A percentile compares a stretch with the other conserved stretches of the same genome.
phyloP scores from a whole-genome alignment of 1,140 invertebrate genomes.

The Penaeus indicus region DNA sequence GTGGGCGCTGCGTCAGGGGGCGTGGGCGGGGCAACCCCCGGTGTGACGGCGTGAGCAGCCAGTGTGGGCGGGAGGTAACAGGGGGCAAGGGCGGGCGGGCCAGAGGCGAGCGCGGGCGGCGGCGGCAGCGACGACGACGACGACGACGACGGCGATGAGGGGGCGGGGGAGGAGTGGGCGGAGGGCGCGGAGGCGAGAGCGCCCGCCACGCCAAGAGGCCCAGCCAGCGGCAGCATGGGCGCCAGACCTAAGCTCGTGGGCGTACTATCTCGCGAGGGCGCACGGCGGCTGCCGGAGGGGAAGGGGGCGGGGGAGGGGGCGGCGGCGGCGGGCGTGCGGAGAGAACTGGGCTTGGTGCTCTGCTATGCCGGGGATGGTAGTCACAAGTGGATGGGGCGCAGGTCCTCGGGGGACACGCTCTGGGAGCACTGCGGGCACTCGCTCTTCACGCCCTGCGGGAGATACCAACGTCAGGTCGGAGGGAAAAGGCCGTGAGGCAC shows the following conservation, averaged over 20 bases:
- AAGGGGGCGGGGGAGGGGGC: not conserved
- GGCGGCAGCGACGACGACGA: no score
- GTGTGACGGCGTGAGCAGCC: no score
- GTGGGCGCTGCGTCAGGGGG: no score
- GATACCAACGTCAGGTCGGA: not conserved
- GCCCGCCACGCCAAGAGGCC: not conserved
- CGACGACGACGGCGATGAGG: no score
- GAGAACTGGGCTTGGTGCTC: not conserved
- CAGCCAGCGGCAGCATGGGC: not conserved
- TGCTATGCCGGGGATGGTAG: constrained; percentile 59
- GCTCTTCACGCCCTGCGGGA: constrained; percentile 84
- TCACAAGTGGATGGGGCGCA: constrained; percentile 91
- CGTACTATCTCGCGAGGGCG: not conserved
- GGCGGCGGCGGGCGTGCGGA: not conserved
- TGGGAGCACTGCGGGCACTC: constrained; percentile 95
- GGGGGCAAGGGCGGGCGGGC: no score
- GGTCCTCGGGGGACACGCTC: constrained; percentile 89
- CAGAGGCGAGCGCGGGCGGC: no score
- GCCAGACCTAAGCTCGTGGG: not conserved
- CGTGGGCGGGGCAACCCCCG: no score
- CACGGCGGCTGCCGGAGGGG: not conserved
- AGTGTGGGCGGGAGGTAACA: no score
- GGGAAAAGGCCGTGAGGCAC: not conserved
- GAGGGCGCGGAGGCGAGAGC: not conserved
- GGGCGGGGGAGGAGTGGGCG: no score